Conservation (phyloP, 2,797 vertebrate genomes). For the Adelosebastes latens region DNA sequence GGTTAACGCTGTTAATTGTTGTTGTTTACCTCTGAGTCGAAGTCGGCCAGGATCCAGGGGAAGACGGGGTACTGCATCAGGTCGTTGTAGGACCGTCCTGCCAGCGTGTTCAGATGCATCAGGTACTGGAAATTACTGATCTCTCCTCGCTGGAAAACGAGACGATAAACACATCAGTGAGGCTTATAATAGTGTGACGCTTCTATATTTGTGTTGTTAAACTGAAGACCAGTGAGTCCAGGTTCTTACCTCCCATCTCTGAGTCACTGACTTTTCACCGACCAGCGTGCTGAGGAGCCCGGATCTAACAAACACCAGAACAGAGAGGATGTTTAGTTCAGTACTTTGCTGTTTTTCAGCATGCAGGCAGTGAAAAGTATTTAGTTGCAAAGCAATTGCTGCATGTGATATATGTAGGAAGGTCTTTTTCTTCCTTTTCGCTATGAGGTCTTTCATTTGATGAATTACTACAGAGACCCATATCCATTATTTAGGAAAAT, state of each 20-base stretch:
- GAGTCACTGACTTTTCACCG: conserved; percentile 97
- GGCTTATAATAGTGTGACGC: neutral
- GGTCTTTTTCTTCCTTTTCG: neutral
- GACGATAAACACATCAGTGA: neutral
- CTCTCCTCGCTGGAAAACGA: conserved; percentile 89
- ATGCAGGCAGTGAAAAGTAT: neutral
- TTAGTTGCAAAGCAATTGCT: neutral
- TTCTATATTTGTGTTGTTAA: neutral
- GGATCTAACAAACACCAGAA: conserved; percentile 81
- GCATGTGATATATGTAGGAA: neutral
- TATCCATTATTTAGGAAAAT: neutral
- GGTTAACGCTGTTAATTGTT: neutral
- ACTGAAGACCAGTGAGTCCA: neutral
- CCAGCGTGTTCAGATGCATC: conserved; percentile 98
- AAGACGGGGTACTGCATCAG: conserved; percentile 99
- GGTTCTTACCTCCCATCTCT: conserved; percentile 94
- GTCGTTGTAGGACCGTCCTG: conserved; percentile 97
- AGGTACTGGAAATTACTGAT: conserved; percentile 99
- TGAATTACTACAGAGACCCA: neutral
- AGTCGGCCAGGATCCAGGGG: conserved; percentile 98
- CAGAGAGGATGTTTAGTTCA: neutral
- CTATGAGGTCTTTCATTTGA: neutral
- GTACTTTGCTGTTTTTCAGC: neutral
- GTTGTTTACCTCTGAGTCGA: conserved; percentile 89
- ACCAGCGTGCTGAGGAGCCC: conserved; percentile 97